phyloP scores from a whole-genome alignment of 2,113 vertebrate species.

The Vidua macroura region DNA sequence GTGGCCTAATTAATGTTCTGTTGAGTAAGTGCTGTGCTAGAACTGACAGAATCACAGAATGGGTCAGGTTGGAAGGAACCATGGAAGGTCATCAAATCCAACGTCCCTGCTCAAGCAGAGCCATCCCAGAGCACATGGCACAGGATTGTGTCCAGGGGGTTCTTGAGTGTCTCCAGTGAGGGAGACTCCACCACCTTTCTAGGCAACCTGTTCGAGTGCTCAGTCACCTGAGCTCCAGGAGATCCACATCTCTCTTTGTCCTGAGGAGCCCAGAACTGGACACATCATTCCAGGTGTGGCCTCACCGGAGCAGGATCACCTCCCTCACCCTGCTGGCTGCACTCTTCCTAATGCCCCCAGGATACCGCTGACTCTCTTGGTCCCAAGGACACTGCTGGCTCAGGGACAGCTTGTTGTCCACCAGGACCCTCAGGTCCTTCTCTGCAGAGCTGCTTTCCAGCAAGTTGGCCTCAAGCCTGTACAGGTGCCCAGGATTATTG shows the following conservation, averaged over 20 bases:
- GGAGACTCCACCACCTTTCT: not conserved
- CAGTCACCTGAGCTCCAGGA: not conserved
- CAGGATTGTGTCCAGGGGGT: not conserved
- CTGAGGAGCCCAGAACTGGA: not conserved
- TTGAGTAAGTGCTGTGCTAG: not conserved
- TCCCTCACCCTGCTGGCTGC: accelerated
- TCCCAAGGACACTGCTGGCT: not conserved
- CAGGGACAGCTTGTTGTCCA: not conserved
- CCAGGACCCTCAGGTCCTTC: not conserved
- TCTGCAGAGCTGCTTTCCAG: not conserved
- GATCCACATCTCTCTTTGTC: not conserved
- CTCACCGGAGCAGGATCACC: not conserved
- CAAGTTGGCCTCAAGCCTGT: not conserved
- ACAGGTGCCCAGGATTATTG: accelerated
- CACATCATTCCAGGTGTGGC: not conserved
- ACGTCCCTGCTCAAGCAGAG: not conserved
- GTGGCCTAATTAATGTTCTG: not conserved
- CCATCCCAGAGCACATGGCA: not conserved
- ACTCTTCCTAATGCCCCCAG: not conserved
- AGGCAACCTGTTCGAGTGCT: not conserved
- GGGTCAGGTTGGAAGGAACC: not conserved
- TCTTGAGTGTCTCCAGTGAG: not conserved
- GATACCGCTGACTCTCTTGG: accelerated
- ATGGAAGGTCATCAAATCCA: not conserved
- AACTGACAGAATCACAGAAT: not conserved